Evolutionary conservation across 2,113 vertebrate genomes (phyloP).

Genomic region (Chaetops frenatus): DNA sequence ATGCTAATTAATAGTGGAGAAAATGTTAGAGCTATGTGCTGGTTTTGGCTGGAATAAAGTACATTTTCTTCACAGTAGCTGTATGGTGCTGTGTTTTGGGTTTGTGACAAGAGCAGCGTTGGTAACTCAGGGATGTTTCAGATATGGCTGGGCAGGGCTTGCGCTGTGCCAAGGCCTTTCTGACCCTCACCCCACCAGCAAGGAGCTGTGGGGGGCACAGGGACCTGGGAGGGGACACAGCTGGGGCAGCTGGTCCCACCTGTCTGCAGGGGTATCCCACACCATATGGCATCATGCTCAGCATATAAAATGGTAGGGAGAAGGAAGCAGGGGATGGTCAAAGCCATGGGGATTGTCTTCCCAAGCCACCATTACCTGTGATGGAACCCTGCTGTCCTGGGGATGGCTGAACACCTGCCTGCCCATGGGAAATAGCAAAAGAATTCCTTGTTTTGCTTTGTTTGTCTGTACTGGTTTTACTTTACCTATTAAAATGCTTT

Average conservation of each 20-base stretch:
- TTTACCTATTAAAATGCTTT: background rate
- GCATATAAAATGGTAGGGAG: background rate
- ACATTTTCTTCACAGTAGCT: background rate
- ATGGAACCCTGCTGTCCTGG: background rate
- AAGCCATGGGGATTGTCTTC: background rate
- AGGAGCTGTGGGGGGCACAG: no score
- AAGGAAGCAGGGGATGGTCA: background rate
- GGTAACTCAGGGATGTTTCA: background rate
- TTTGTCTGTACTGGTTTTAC: background rate
- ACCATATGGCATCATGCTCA: background rate
- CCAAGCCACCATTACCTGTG: background rate
- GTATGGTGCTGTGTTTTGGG: background rate
- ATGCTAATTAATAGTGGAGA: background rate
- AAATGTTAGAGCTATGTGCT: background rate
- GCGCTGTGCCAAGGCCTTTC: accelerated
- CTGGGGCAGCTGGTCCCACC: background rate
- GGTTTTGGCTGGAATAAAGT: background rate
- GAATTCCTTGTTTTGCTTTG: background rate
- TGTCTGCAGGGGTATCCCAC: background rate
- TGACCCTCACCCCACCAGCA: background rate
- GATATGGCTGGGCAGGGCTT: background rate
- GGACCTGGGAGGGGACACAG: background rate
- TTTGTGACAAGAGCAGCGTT: background rate
- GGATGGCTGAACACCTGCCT: background rate
- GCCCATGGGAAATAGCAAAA: background rate